A percentile compares a stretch with the other conserved stretches of the same genome.
phyloP scores from a whole-genome alignment of 1,140 invertebrate species.

The Saccostrea glomerata region DNA sequence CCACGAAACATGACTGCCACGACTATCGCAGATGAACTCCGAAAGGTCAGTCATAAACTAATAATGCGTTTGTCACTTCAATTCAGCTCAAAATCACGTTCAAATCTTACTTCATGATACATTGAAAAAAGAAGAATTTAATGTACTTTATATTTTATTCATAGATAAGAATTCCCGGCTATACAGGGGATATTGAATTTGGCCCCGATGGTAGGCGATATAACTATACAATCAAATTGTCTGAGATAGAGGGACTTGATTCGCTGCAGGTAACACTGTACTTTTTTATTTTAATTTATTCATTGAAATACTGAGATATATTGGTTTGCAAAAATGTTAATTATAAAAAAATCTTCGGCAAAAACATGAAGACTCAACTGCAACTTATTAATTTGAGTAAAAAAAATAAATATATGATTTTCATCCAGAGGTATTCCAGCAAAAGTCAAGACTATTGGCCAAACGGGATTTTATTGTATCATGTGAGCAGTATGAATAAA shows the following conservation, averaged over 20 bases:
- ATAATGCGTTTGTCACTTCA: neutral
- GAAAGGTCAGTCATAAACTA: neutral
- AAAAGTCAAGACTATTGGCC: neutral
- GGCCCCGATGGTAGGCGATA: conserved; percentile 61
- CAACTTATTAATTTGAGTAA: neutral
- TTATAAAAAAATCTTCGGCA: neutral
- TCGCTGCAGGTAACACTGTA: conserved; percentile 12
- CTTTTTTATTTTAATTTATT: neutral
- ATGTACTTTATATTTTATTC: neutral
- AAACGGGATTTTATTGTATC: neutral
- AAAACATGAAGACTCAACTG: neutral
- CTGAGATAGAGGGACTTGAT: conserved; percentile 51
- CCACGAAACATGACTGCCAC: neutral
- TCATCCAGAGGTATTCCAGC: neutral
- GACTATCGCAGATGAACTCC: neutral
- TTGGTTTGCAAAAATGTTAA: neutral
- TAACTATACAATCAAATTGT: conserved; percentile 65
- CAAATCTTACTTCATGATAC: neutral
- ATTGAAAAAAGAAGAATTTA: neutral
- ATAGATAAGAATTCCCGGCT: conserved; percentile 54
- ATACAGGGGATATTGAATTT: conserved; percentile 66
- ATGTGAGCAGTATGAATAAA: neutral
- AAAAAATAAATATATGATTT: neutral
- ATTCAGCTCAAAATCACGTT: neutral
- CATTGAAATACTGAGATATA: too few relatives aligned